Evolutionary conservation across 2,888 invertebrate species (phyloP).

Genomic region (Gandaritis pyraliata): DNA sequence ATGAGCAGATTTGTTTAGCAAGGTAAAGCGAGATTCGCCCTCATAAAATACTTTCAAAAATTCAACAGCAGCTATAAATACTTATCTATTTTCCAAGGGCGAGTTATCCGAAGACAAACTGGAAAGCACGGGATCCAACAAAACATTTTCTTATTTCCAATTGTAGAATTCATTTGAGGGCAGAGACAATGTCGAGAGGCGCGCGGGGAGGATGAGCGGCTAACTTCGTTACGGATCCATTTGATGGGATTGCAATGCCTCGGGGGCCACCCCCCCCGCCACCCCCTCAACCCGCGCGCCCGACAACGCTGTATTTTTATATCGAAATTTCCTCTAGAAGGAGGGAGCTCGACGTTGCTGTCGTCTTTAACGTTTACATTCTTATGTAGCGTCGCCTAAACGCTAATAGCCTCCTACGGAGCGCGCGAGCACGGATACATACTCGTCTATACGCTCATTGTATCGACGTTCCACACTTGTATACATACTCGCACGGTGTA

Average conservation of each 20-base stretch:
- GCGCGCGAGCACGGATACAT: conserved; percentile 62
- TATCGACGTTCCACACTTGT: conserved; percentile 39
- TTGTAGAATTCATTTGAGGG: conserved; percentile 85
- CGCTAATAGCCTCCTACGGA: conserved; percentile 79
- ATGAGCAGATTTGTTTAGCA: conserved; percentile 32
- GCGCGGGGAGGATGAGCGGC: conserved; percentile 85
- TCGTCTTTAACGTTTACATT: conserved; percentile 85
- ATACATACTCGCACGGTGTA: conserved; percentile 32
- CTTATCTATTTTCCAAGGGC: conserved; percentile 53
- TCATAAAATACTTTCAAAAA: conserved; percentile 57
- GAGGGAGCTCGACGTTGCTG: conserved; percentile 72
- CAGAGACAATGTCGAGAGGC: conserved; percentile 83
- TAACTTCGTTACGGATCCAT: conserved; percentile 92
- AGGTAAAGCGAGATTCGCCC: conserved; percentile 52
- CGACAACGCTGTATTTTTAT: conserved; percentile 80
- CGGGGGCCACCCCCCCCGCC: conserved; percentile 74
- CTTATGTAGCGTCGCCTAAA: conserved; percentile 83
- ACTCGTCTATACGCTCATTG: conserved; percentile 39
- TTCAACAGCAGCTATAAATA: conserved; percentile 51
- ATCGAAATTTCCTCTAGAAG: conserved; percentile 82
- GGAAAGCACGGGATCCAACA: conserved; percentile 82
- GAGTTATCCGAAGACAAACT: conserved; percentile 76
- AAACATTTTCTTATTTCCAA: conserved; percentile 85
- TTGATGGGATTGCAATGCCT: conserved; percentile 89
- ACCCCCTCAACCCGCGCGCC: conserved; percentile 55